Base-by-base conservation (phyloP, 1,140 invertebrate genomes). In the Liolophura sinensis region DNA sequence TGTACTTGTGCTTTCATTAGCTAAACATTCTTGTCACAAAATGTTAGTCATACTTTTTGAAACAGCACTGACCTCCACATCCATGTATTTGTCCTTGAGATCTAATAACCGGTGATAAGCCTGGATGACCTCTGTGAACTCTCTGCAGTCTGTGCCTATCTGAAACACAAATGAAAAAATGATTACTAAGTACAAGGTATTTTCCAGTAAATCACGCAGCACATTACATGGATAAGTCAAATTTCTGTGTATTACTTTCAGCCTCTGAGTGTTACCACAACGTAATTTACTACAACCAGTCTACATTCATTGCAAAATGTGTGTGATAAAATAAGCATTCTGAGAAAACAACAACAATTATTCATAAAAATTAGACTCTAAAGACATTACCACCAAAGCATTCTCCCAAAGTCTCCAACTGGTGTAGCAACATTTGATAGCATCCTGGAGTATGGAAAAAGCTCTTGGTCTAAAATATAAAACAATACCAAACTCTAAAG, bases 331-430 rank as follows among this genome's bases (percentile, higher is more conserved):
- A n/a, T n/a, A n/a, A n/a, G n/a, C n/a, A n/a, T n/a, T n/a, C n/a
- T n/a, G n/a, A 50, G 16, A n/a, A 20, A 20, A 59, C n/a, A 62
- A 6, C 60, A 62, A n/a, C n/a, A n/a, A n/a, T n/a, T 49, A 6
- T 31, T 49, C 16, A 40, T 40, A 3, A 40, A 40, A 40, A 5
- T 40, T 9, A 40, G 12, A 31, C 15, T 22, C 50, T 6, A 58
- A 7, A 55, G 20, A 14, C 63, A 78, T 74, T 69, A 85, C 82
- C 73, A 83, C 52, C 7, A 84, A 50, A 63, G 70, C 78, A 67
- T 99, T 99, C 78, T 98, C 96, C 96, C 96, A 98, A 0, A 99
- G 88, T 87, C 93, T 92, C 95, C 96, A 98, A 82, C 94, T 93
- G 69, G 97, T 94, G 85, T 91, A 97, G 84, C 96, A 95, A 73